A percentile compares a stretch with the other conserved stretches of the same genome.
phyloP scores from a whole-genome alignment of 2,113 vertebrate genomes.

The Paradoxurus hermaphroditus region DNA sequence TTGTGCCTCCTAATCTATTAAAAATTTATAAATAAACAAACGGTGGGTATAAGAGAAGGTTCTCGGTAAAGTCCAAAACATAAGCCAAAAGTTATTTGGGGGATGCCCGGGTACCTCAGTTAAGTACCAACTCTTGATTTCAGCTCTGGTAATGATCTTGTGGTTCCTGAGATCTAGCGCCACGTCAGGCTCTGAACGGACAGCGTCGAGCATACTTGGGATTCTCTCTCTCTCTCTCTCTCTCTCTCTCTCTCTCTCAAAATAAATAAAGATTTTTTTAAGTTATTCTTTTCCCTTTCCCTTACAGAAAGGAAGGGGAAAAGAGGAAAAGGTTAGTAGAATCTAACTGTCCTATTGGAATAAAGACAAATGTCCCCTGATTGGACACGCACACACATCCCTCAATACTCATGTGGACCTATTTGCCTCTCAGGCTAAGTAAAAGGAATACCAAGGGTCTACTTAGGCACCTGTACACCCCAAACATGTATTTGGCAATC shows the following conservation, averaged over 20 bases:
- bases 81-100: not conserved
- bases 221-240: no score
- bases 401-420: accelerated
- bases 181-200: no score
- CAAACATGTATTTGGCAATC: not conserved
- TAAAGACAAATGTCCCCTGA: not conserved
- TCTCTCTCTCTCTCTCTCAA: no score
- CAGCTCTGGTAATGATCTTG: no score
- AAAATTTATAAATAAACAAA: not conserved
- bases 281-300: not conserved
- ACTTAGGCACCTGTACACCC: not conserved
- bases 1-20: not conserved
- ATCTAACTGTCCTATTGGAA: not conserved
- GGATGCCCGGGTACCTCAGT: no score
- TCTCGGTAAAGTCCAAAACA: not conserved
- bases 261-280: not conserved
- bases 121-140: no score
- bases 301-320: not conserved
- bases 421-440: not conserved
- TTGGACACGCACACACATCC: not conserved
- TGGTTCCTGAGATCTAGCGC: no score
- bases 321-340: not conserved
- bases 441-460: accelerated
- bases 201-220: no score
- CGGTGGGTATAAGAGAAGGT: not conserved